Base-by-base conservation (phyloP, 2,113 vertebrate genomes). In the Azemiops feae region DNA sequence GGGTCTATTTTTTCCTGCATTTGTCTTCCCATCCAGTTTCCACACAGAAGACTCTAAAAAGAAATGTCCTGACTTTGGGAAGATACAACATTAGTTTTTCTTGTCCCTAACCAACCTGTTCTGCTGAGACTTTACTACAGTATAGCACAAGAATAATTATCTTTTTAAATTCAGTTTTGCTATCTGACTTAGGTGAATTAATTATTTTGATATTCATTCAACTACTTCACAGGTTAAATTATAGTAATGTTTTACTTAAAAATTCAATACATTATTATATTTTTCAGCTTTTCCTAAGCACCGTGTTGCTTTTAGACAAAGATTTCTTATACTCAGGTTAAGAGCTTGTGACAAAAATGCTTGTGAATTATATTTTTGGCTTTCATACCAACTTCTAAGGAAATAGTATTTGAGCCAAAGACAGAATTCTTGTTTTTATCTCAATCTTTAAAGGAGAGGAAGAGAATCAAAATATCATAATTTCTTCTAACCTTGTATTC, bases 401-500 rank as follows among this genome's bases (percentile, higher is more conserved):
- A n/a, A 92, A 22, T 45, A 25, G 9, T 9, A 30, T 23, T 43
- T 23, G 4, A 64, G 50, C 50, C 88, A 45, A 69, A 92, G 60
- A 4, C 50, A 30, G 58, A 10, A 53, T 54, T 74, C n/a, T 34
- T 47, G 85, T 69, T 69, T 47, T 43, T 3, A 11, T 27, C 3
- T 39, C n/a, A 27, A 23, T 5, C 27, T 39, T 58, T 30, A 39
- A 53, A 55, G 3, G 34, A 64, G 14, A n/a, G 43, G 50, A 9
- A n/a, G 27, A 22, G 39, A 14, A 57, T 20, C 60, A n/a, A 27
- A 53, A 50, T 4, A 23, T 9, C 3, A 3, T 2, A 10, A 12
- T 25, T 18, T 5, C 34, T 85, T 25, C 87, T 0, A 0, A 99
- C 99, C 98, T 98, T 99, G 96, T 99, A 99, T 96, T 99, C 98